These are phyloP conservation scores for Poecilus cupreus DNA, from an alignment of 2,888 invertebrate genomes.

Conservation along the genomic window DNA sequence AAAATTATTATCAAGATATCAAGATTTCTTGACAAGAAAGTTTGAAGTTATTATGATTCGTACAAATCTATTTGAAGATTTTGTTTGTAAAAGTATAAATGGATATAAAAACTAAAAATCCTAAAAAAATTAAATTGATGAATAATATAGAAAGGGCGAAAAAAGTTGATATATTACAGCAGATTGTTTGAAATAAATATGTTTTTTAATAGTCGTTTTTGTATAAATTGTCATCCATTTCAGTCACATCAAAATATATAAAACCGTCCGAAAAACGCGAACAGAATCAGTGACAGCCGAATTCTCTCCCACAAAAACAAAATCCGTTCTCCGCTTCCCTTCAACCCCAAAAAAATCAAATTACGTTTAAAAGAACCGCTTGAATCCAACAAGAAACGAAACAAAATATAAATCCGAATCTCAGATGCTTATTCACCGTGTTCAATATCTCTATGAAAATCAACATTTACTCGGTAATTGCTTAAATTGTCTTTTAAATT, in stretches of 20 bases:
- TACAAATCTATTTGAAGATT: too few relatives aligned
- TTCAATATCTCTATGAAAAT: slow-evolving; percentile 20
- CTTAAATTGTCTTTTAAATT: slow-evolving; percentile 35
- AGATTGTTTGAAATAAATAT: neutral
- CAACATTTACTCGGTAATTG: slow-evolving; percentile 31
- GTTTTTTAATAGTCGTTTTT: neutral
- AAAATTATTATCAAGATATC: too few relatives aligned
- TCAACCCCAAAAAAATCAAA: slow-evolving; percentile 16
- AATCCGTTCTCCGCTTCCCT: neutral
- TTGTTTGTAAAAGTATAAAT: too few relatives aligned
- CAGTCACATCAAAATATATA: slow-evolving; percentile 9
- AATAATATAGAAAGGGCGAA: neutral
- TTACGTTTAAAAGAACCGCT: slow-evolving; percentile 3
- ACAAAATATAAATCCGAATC: neutral
- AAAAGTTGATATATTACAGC: slow-evolving; percentile 3
- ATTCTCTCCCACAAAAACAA: neutral
- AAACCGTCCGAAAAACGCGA: neutral
- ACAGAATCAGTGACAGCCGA: neutral
- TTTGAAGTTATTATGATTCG: too few relatives aligned
- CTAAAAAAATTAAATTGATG: too few relatives aligned
- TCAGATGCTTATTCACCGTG: neutral
- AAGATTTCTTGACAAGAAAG: too few relatives aligned
- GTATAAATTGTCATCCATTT: neutral
- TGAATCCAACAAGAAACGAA: neutral
- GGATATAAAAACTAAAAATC: too few relatives aligned